Base-by-base conservation (phyloP, 2,888 invertebrate genomes). In the Heteropelma amictum region DNA sequence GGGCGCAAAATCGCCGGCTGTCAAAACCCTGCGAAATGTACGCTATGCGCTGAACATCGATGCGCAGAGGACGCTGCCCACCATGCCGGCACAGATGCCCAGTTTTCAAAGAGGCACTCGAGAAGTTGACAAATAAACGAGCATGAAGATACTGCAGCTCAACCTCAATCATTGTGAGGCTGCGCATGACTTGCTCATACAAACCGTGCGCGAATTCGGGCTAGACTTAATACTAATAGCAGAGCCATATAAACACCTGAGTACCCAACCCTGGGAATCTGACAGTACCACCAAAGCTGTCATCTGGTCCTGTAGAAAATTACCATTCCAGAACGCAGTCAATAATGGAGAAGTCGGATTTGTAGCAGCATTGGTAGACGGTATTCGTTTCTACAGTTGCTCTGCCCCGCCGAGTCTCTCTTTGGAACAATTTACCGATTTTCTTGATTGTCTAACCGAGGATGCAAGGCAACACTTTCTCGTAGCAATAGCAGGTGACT, bases 121-220 rank as follows among this genome's bases (percentile, higher is more conserved):
- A 49, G 69, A 49, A 47, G 61, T 2, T 67, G 3, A 53, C 33
- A 1, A 45, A 21, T 4, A 76, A 45, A 42, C 28, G 30, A 49
- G 21, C 12, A 79, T 77, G 73, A 78, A 40, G 45, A 56, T 79
- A 60, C 42, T 79, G 4, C 80, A 78, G 54, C 47, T 80, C 10
- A 78, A 79, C 51, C 74, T 79, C 28, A 80, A 79, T 14, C 80
- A 82, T 30, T 77, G 77, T 40, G 78, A 70, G 28, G 71, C 64
- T 26, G 77, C 61, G 8, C 77, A 79, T 21, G 75, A 65, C 53
- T 63, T 74, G 54, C 77, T 68, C 33, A 56, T 40, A 69, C 78
- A 79, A 51, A 49, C 65, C 0, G 45, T 65, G 23, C 54, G 54
- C 1, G 65, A 65, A 14, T 4, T 12, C 8, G 10, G 35, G 7